phyloP scores from a whole-genome alignment of 1,140 invertebrate species.

The Drosophila sulfurigaster region DNA sequence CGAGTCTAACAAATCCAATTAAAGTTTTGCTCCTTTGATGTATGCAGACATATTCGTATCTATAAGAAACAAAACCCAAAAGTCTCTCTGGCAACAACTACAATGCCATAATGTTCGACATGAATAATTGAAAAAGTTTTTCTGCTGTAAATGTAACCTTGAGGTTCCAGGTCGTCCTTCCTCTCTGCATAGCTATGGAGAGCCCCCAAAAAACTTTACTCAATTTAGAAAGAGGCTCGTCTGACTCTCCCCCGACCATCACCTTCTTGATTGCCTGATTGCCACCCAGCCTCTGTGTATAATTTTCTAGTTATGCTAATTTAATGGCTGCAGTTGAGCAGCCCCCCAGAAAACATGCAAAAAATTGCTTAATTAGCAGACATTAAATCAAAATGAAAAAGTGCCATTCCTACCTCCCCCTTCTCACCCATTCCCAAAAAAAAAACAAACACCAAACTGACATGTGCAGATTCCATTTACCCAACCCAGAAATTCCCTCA shows the following conservation, averaged over 20 bases:
- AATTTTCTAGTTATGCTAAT: conserved; percentile 83
- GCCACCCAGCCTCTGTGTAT: conserved; percentile 48
- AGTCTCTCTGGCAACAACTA: conserved; percentile 48
- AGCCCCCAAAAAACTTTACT: conserved; percentile 46
- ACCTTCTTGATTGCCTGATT: neutral
- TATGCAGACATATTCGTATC: conserved; percentile 58
- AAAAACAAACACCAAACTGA: conserved; percentile 52
- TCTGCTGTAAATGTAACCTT: conserved; percentile 68
- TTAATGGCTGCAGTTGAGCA: conserved; percentile 66
- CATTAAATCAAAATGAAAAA: conserved; percentile 82
- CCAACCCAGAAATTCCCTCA: neutral
- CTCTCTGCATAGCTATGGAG: neutral
- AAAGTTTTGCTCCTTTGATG: conserved; percentile 80
- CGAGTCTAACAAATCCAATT: conserved; percentile 73
- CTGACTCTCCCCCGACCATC: neutral
- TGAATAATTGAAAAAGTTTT: conserved; percentile 83
- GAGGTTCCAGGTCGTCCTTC: conserved; percentile 40
- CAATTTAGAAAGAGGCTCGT: conserved; percentile 38
- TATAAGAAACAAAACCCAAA: conserved; percentile 60
- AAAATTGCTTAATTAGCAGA: conserved; percentile 78
- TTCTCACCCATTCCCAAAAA: conserved; percentile 3
- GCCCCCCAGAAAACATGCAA: conserved; percentile 45
- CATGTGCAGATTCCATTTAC: conserved; percentile 66
- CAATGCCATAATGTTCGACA: conserved; percentile 74
- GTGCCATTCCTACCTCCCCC: neutral